These are phyloP conservation scores for Rhodeus uyekii DNA, from an alignment of 2,797 vertebrate genomes.

Conservation along the genomic window DNA sequence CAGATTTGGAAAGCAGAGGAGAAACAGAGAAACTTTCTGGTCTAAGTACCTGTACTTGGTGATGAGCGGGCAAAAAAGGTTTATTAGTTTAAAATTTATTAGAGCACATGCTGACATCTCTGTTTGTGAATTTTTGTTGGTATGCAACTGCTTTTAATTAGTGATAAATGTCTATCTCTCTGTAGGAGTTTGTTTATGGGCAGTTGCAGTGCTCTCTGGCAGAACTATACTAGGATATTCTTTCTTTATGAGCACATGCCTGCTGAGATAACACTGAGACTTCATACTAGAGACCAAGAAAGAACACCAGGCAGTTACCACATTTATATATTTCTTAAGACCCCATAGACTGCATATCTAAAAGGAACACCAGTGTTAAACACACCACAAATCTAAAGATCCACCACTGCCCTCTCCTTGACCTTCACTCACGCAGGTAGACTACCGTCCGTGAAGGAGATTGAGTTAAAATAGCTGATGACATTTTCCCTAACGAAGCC, in stretches of 20 bases:
- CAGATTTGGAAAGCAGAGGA: conserved; percentile 47
- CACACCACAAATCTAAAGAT: conserved; percentile 46
- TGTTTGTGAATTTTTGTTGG: conserved; percentile 49
- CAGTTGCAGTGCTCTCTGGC: conserved; percentile 60
- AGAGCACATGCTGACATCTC: not conserved
- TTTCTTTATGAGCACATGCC: conserved; percentile 27
- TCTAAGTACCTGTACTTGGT: not conserved
- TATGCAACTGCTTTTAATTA: conserved; percentile 65
- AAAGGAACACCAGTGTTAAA: conserved; percentile 19
- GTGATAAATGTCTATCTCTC: conserved; percentile 66
- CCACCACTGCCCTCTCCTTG: conserved; percentile 43
- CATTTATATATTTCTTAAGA: not conserved
- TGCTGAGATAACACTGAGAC: not conserved
- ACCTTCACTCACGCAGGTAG: conserved; percentile 43
- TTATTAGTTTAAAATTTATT: not conserved
- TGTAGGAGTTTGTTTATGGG: conserved; percentile 49
- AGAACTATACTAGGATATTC: not conserved
- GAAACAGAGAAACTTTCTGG: conserved; percentile 25
- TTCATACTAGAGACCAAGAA: not conserved
- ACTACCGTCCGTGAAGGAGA: conserved; percentile 24
- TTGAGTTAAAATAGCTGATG: conserved; percentile 45
- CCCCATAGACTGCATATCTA: not conserved
- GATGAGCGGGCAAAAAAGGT: not conserved
- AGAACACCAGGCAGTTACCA: not conserved
- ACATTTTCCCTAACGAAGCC: conserved; percentile 64